Conservation (phyloP, 2,797 vertebrate genomes). For the Synaphobranchus kaupii region DNA sequence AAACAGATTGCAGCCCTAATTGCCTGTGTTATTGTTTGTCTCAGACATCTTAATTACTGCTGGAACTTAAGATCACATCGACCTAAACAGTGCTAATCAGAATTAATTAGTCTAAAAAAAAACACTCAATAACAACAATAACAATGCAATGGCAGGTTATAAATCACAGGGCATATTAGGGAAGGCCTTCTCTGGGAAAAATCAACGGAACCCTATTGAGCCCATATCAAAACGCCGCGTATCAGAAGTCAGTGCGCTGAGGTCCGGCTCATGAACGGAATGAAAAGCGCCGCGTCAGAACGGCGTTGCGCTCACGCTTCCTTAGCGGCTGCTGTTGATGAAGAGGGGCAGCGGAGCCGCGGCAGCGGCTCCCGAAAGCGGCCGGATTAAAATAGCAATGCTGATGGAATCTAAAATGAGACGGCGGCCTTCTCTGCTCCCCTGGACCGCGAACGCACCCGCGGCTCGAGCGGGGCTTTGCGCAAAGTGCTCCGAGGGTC, state of each 20-base stretch:
- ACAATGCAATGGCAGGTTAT: neutral
- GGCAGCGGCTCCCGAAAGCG: neutral
- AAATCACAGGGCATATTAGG: conserved; percentile 13
- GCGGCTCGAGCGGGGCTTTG: neutral
- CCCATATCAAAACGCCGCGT: neutral
- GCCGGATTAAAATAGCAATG: conserved; percentile 25
- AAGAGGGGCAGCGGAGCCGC: neutral
- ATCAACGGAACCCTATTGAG: conserved; percentile 17
- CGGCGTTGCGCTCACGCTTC: neutral
- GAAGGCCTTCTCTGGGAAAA: neutral
- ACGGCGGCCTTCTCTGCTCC: neutral
- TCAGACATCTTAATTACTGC: conserved; percentile 60
- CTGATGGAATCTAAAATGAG: conserved; percentile 6
- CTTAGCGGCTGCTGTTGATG: neutral
- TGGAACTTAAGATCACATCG: conserved; percentile 57
- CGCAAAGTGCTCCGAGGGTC: neutral
- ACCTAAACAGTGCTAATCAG: conserved; percentile 57
- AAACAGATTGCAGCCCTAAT: conserved; percentile 67
- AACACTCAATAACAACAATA: conserved; percentile 19
- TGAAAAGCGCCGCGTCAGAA: neutral
- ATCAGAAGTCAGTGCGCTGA: neutral
- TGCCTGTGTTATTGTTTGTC: conserved; percentile 58
- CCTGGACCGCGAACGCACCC: neutral
- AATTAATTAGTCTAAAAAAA: conserved; percentile 55
- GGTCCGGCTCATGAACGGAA: neutral